Base-by-base conservation (phyloP, 1,140 invertebrate species). In the Tetragonula clypearis region DNA sequence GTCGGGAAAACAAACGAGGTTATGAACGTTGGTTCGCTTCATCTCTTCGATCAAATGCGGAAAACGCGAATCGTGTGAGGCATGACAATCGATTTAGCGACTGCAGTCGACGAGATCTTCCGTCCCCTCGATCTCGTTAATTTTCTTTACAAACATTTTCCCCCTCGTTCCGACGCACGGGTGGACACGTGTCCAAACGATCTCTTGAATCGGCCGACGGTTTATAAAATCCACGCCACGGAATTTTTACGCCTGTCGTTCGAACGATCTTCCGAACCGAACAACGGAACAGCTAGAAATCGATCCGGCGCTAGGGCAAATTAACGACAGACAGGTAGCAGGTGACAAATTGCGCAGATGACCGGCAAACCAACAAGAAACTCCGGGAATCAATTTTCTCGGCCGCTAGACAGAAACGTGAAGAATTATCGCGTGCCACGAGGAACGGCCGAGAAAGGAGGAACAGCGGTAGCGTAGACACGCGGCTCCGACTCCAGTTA, bases 341-440 rank as follows among this genome's bases (percentile, higher is more conserved):
- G 9, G 73, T 79, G 74, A 85, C 72, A 85, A 72, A 85, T 87
- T 62, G n/a, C 58, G 53, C 72, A 30, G 65, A 81, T 73, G 78
- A 35, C 49, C 65, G 26, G 35, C 60, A n/a, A 84, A 62, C 68
- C 72, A 69, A 69, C 41, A 79, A 81, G 69, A 79, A 79, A 81
- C 74, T 87, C 23, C 9, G 19, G 69, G 78, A 89, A 89, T 87
- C 82, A 87, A 85, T 87, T 86, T 78, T 26, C 80, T 14, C 26
- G 23, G 9, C 23, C 17, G 55, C 41, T 56, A 9, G 55, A 14
- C 30, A 55, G 53, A 77, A 79, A 68, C 55, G 79, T 84, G 87
- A 88, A 90, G 85, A 88, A 90, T 90, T 84, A 90, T 86, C 79
- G 75, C 65, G 65, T 62, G 62, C 49, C 73, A 65, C 26, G 21